Conservation (phyloP, 1,140 invertebrate genomes). For the Whitmania pigra region DNA sequence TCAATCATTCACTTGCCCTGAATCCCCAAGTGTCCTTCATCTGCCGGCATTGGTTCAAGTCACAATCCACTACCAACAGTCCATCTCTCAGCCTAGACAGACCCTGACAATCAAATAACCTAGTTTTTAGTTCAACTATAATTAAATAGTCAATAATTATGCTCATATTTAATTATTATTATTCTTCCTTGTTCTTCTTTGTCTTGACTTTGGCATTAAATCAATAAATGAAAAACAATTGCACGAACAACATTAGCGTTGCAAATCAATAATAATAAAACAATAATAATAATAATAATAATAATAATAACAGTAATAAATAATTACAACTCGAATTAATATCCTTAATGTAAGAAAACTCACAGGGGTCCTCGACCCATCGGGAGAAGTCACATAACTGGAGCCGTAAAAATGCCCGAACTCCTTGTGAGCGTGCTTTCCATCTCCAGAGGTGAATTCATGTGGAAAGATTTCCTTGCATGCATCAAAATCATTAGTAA, state of each 20-base stretch:
- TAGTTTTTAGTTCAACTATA: conserved; percentile 18
- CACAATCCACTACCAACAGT: conserved; percentile 75
- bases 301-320: not conserved
- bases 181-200: no score
- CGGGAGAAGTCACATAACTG: conserved; percentile 81
- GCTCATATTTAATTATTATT: not conserved
- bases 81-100: conserved; percentile 75
- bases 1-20: conserved; percentile 48
- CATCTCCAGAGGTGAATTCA: conserved; percentile 89
- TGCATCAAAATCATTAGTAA: conserved; percentile 26
- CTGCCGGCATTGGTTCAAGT: conserved; percentile 89
- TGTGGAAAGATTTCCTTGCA: conserved; percentile 65
- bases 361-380: conserved; percentile 77
- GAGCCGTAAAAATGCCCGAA: conserved; percentile 96
- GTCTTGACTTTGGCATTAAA: no score
- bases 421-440: conserved; percentile 72
- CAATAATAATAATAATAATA: not conserved
- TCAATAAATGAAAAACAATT: no score
- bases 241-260: not conserved
- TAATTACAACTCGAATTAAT: not conserved
- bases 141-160: not conserved
- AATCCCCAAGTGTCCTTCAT: conserved; percentile 89
- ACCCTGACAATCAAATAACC: conserved; percentile 49
- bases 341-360: not conserved
- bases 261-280: not conserved